Base-by-base conservation (phyloP, 2,888 invertebrate genomes). In the Flabesymbios commensalis region DNA sequence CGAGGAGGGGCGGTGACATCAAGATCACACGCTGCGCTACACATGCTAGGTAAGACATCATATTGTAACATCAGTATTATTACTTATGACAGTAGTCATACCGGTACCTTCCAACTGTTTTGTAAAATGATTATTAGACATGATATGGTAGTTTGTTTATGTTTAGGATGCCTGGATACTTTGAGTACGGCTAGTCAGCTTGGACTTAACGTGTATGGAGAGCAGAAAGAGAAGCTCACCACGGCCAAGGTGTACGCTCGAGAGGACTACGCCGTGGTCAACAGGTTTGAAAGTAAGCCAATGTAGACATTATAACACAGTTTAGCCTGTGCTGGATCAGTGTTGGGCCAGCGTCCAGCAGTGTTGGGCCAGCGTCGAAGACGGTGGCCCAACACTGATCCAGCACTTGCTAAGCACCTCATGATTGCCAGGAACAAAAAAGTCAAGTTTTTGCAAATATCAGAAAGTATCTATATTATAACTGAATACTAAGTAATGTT, bases 21-120 rank as follows among this genome's bases (percentile, higher is more conserved):
- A 0, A 87, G 94, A 57, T 89, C 91, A 65, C 93, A 95, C 81
- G 91, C 93, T n/a, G 93, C 94, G 0, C 86, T 95, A 61, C 92
- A 95, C 85, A 85, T 96, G 56, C 83, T 96, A 54, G 93, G 92
- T 80, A 62, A 64, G 69, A 61, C 3, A 10, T 45, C 28, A 5
- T 29, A 32, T 17, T 36, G 59, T 32, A 31, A 90, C 3, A 88
- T 93, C 70, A 83, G 29, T 26, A 36, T 32, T 39, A 7, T 31
- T 29, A 29, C 5, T 48, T 24, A 39, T 39, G 14, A 39, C 39
- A n/a, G 26, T 26, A 2, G 17, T 24, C 5, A 47, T 24, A n/a
- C 17, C 26, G 19, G 24, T 47, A 24, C 17, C 2, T 24, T 22
- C 17, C 24, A 19, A 24, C 17, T 29, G 17, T 29, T 51, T 31